These are phyloP conservation scores for Pocillopora damicornis DNA, from an alignment of 64 coral and sea anemone species.

Conservation along the genomic window DNA sequence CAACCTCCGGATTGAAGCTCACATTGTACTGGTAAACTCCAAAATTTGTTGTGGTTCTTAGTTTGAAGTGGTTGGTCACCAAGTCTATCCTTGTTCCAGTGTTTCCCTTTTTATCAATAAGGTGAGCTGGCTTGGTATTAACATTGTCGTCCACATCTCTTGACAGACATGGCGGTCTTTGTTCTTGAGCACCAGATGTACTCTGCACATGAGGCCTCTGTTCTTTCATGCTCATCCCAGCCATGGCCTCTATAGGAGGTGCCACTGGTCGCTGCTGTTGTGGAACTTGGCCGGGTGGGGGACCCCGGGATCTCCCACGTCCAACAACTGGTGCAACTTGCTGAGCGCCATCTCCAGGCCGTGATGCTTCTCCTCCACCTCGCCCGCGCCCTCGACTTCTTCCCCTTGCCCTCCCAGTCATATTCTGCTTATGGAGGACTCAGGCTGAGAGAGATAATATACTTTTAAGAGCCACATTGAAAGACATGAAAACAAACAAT, in stretches of 20 bases:
- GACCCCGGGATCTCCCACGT: slow-evolving; percentile 79
- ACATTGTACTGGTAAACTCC: slow-evolving; percentile 92
- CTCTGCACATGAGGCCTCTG: slow-evolving; percentile 2
- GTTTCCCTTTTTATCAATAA: slow-evolving; percentile 61
- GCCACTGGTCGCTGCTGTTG: neutral
- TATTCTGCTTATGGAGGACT: neutral
- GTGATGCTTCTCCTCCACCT: slow-evolving; percentile 49
- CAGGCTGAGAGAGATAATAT: neutral
- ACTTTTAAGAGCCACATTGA: neutral
- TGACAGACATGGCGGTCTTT: slow-evolving; percentile 31
- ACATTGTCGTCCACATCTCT: neutral
- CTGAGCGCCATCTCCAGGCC: slow-evolving; percentile 60
- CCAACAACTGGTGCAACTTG: slow-evolving; percentile 39
- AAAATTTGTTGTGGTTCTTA: slow-evolving; percentile 46
- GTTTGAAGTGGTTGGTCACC: slow-evolving; percentile 69
- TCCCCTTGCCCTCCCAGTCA: slow-evolving; percentile 85
- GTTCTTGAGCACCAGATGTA: neutral
- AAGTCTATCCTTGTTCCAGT: slow-evolving; percentile 29
- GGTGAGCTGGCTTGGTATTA: slow-evolving; percentile 5
- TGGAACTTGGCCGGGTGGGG: slow-evolving; percentile 45
- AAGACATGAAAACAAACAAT: too few species aligned
- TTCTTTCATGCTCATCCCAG: slow-evolving; percentile 40
- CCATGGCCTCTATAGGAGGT: slow-evolving; percentile 63
- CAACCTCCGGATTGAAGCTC: slow-evolving; percentile 63
- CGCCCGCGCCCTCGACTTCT: slow-evolving; percentile 62